A percentile compares a stretch with the other conserved stretches of the same genome.
Conservation (phyloP, 2,113 vertebrate species). For the Atherinomorus stipes region DNA sequence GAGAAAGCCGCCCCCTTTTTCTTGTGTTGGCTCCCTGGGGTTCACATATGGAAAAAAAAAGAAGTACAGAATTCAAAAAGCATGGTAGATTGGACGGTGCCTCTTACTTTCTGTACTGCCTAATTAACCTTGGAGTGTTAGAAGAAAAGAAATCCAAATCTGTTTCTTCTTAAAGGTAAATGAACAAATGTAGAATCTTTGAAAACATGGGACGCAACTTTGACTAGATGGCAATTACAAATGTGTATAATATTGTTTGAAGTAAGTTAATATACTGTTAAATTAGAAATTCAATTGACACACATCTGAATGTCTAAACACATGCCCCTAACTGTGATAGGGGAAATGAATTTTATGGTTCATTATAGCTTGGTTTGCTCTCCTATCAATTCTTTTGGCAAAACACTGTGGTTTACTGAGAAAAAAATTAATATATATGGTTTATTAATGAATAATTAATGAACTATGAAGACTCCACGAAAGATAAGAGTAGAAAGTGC, state of each 20-base stretch:
- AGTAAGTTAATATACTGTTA: constrained; percentile 15
- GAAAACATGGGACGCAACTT: constrained; percentile 8
- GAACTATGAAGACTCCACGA: constrained; percentile 19
- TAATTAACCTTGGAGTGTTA: constrained; percentile 36
- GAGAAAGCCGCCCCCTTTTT: constrained; percentile 80
- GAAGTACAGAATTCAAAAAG: constrained; percentile 65
- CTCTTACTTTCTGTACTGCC: constrained; percentile 20
- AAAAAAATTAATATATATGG: constrained; percentile 12
- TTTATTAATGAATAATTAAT: constrained; percentile 39
- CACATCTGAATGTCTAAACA: background rate
- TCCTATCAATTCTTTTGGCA: constrained; percentile 88
- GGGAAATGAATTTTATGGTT: constrained; percentile 34
- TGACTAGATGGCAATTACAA: background rate
- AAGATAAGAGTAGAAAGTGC: constrained; percentile 7
- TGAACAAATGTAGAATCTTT: constrained; percentile 21
- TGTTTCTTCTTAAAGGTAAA: constrained; percentile 23
- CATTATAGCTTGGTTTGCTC: constrained; percentile 62
- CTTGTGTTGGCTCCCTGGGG: constrained; percentile 77
- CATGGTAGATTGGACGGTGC: constrained; percentile 40
- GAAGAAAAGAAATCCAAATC: constrained; percentile 26
- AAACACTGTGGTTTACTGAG: constrained; percentile 30
- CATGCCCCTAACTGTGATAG: constrained; percentile 23
- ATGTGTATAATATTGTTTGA: constrained; percentile 2
- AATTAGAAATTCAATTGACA: background rate
- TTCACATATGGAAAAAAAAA: constrained; percentile 64